Conservation (phyloP, 2,888 invertebrate genomes). For the Drosophila pseudotalamancana region DNA sequence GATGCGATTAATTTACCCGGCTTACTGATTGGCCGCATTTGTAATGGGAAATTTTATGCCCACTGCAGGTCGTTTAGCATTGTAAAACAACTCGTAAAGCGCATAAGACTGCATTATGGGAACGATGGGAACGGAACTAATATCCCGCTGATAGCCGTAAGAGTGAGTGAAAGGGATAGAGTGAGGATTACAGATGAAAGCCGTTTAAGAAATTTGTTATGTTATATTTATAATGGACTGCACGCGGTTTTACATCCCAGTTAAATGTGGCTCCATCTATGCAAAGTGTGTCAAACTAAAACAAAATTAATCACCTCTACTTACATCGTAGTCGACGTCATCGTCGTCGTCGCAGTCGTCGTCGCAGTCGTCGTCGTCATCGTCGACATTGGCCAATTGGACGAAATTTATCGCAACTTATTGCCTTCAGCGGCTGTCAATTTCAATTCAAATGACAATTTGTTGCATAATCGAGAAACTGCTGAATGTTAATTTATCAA, state of each 20-base stretch:
- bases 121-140: slow-evolving; percentile 69
- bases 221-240: slow-evolving; percentile 25
- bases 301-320: slow-evolving; percentile 64
- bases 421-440: slow-evolving; percentile 64
- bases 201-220: slow-evolving; percentile 58
- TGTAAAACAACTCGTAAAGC: slow-evolving; percentile 74
- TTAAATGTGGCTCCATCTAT: slow-evolving; percentile 1
- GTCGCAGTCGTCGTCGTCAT: slow-evolving; percentile 6
- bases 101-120: slow-evolving; percentile 61
- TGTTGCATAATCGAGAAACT: slow-evolving; percentile 75
- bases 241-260: slow-evolving; percentile 22
- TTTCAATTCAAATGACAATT: slow-evolving; percentile 77
- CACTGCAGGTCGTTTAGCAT: slow-evolving; percentile 65
- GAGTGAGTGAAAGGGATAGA: background rate
- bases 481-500: slow-evolving; percentile 81
- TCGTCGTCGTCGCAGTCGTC: background rate
- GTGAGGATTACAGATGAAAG: slow-evolving; percentile 41
- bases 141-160: slow-evolving; percentile 55
- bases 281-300: slow-evolving; percentile 64
- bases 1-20: slow-evolving; percentile 71
- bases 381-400: slow-evolving; percentile 29
- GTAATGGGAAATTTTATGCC: slow-evolving; percentile 70
- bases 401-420: slow-evolving; percentile 31
- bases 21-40: slow-evolving; percentile 58
- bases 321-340: slow-evolving; percentile 18